Evolutionary conservation across 2,888 invertebrate species (phyloP), one percentile per base, ranked within the genome.

Genomic region (Deilephila porcellus): DNA sequence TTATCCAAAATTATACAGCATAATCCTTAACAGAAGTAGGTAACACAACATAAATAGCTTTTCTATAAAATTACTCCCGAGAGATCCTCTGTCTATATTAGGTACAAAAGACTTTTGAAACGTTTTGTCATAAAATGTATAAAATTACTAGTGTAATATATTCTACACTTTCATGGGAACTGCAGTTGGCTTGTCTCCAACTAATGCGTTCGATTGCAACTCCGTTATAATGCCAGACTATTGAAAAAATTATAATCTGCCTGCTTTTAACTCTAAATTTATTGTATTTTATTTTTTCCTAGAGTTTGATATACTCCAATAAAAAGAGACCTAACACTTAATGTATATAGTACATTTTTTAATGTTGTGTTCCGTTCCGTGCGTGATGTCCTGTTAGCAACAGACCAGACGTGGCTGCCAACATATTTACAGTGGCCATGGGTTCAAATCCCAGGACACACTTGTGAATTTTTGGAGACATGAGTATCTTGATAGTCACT

Each of bases 121-220:
- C 52, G 64, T 64, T 45, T 8, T n/a, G 25, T 67, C 17, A 20
- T 52, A 25, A 67, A 67, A 63, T 63, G 34, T 34, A 37, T 37
- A 37, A n/a, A n/a, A 25, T 52, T 17, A 67, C 52, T 25, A 45
- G 45, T 45, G 14, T 17, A 37, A 64, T 67, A 52, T 67, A 67
- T 67, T 67, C 67, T 11, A 25, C 67, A 17, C 19, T 67, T 52
- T 67, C 52, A 67, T 67, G 67, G 67, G 25, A 67, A 52, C 67
- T 67, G 67, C 52, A 67, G 45, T 67, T 67, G 67, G 67, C 67
- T 1, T 29, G 17, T 25, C 14, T 52, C 67, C 67, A 67, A 67
- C 25, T 67, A 67, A 67, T 67, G 67, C 67, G 45, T 29, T 25
- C 25, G 64, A 64, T 64, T 4, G 52, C 63, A 19, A n/a, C 67